Evolutionary conservation across 2,888 invertebrate genomes (phyloP), one percentile per base, ranked within the genome.

Genomic region (Anorthoa munda): DNA sequence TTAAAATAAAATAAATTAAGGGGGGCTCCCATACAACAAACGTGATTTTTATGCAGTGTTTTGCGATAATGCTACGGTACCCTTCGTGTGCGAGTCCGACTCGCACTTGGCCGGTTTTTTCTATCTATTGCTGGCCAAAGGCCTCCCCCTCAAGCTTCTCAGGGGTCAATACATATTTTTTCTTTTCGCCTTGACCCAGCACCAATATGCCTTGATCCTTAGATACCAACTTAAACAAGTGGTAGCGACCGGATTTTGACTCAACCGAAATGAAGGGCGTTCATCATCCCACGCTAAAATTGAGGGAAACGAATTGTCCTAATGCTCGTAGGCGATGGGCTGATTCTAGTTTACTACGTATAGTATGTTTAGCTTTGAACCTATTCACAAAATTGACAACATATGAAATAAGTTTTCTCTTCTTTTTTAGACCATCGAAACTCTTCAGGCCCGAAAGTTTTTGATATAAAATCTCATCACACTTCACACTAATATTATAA

Each of bases 251-350:
- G 66, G 75, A 55, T 66, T 71, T 70, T 48, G 75, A 70, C 51
- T 56, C 51, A 39, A 51, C 56, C 61, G 48, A 80, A 72, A 80
- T 69, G 55, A 83, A 73, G 72, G 70, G 80, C 72, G 70, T 80
- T 72, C 67, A 77, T 69, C 79, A 80, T 80, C 83, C 80, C 72
- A 82, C 83, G 65, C 77, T 58, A 68, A 75, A 80, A 80, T 80
- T 69, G 79, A 66, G 79, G 67, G 61, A 79, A 79, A 68, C 58
- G 51, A 71, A 75, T 78, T 65, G 70, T 68, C 63, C 69, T 71
- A 66, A 75, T 82, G 67, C 21, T 72, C 61, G 77, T 81, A 72
- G 77, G 81, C 77, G 67, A 77, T 77, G 56, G 48, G 26, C 56
- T 56, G 7, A 67, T 26, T 66, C 50, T 65, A 67, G 56, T 76